Base-by-base conservation (phyloP, 2,797 vertebrate genomes). In the Xyrichtys novacula region DNA sequence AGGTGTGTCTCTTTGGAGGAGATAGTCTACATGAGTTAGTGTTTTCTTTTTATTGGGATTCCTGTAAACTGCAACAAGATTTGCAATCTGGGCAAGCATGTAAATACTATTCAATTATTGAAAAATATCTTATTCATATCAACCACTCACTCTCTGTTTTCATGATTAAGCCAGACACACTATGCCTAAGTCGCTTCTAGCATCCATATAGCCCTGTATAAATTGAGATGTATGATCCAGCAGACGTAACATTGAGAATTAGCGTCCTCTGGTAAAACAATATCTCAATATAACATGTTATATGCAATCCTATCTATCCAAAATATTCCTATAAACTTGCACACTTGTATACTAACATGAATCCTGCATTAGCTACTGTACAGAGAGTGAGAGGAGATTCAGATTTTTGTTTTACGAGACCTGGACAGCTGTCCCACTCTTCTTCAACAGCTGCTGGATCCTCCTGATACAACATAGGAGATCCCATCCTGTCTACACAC, bases 391-490 rank as follows among this genome's bases (percentile, higher is more conserved):
- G 69, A 38, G 38, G 58, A 76, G 55, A 69, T 64, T 64, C 58
- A 22, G 48, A 68, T 28, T 56, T 46, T 32, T 67, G 26, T 55
- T 76, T 79, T 68, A 76, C 50, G 54, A 78, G 54, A 31, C 50
- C 73, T 68, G 52, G 71, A 80, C 85, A 85, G 79, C 82, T 90
- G 89, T 75, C 68, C 40, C 71, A 26, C 12, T 78, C 79, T 60
- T 25, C 76, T 52, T 59, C 36, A 46, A 64, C 86, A 81, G 83
- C 78, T 88, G 78, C 49, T 71, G 43, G 64, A 63, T 66, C 68
- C 63, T 71, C 63, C 54, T 52, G 54, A 58, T 56, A 68, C 79
- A 78, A 63, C 65, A 66, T 58, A 82, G 40, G 29, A 71, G 68
- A 79, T 62, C 65, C 17, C 39, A 55, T 42, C 36, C 26, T 32